Evolutionary conservation across 2,113 vertebrate species (phyloP), one percentile per base, ranked within the genome.

Genomic region (Corvus moneduloides): DNA sequence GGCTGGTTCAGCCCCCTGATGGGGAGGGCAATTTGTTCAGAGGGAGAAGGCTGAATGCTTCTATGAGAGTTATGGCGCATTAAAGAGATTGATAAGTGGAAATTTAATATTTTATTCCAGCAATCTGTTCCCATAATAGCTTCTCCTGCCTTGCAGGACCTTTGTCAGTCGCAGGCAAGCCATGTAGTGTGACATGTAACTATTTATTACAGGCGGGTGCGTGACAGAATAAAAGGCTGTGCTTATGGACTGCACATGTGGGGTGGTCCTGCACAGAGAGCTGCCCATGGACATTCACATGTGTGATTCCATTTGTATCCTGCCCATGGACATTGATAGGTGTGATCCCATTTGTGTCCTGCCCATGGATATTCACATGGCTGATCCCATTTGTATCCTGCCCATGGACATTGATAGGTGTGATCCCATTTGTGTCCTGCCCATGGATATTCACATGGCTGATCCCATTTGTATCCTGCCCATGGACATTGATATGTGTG

Each of bases 81-180:
- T 97, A 93, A 90, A 62, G 62, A 97, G 96, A 97, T 55, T 89
- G 96, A 95, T 97, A 96, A 97, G 95, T 97, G 84, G 94, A 94
- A 97, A 97, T 98, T 96, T 97, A 97, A 97, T 97, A 97, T 97
- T 98, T 98, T 92, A 97, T 98, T 96, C 96, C 86, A 52, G 81
- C 96, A 95, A 91, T 96, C 96, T 93, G 24, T 97, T 96, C 83
- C 48, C 87, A 59, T 96, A 98, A 97, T 97, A 95, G 97, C 96
- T 95, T 97, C 92, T 92, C 93, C 94, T 85, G 94, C 96, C 75
- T 97, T 96, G 91, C 97, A 95, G 97, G 96, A 96, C 93, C 84
- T 95, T 94, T 96, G 95, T 96, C 92, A 91, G 86, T 68, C 0
- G 9, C 77, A 90, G 86, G 49, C 86, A 71, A 94, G 90, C 91